These are phyloP conservation scores for Lontra canadensis DNA, from an alignment of 2,113 vertebrate genomes.

Conservation along the genomic window DNA sequence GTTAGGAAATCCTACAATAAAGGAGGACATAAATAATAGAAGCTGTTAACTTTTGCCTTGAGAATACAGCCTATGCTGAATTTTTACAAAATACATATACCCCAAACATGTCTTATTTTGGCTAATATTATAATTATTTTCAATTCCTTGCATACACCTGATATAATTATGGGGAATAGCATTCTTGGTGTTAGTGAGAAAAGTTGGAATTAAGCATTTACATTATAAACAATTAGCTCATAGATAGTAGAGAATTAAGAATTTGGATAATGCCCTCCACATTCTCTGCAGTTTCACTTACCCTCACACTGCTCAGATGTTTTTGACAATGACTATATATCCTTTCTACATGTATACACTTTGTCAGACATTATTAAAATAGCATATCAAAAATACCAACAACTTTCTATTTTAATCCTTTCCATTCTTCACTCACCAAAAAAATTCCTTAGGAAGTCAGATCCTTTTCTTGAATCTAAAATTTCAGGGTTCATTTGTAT, in stretches of 20 bases:
- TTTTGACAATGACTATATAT: not conserved
- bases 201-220: not conserved
- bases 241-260: not conserved
- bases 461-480: conserved; percentile 40
- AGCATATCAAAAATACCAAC: not conserved
- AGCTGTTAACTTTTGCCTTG: not conserved
- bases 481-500: conserved; percentile 48
- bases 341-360: not conserved
- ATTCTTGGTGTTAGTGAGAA: not conserved
- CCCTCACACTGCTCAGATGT: not conserved
- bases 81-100: conserved; percentile 15
- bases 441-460: conserved; percentile 3
- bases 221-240: not conserved
- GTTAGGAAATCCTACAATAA: not conserved
- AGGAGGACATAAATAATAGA: not conserved
- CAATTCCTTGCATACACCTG: not conserved
- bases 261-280: not conserved
- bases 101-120: not conserved
- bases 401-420: conserved; percentile 33
- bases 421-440: conserved; percentile 6
- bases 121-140: conserved; percentile 3
- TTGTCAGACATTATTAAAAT: not conserved
- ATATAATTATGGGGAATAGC: not conserved
- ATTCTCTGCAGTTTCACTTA: not conserved
- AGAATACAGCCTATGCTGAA: not conserved